Percentiles rank a stretch among this genome's conserved stretches.
Evolutionary conservation across 2,113 vertebrate genomes (phyloP).

Genomic region (Melanostigma gelatinosum): DNA sequence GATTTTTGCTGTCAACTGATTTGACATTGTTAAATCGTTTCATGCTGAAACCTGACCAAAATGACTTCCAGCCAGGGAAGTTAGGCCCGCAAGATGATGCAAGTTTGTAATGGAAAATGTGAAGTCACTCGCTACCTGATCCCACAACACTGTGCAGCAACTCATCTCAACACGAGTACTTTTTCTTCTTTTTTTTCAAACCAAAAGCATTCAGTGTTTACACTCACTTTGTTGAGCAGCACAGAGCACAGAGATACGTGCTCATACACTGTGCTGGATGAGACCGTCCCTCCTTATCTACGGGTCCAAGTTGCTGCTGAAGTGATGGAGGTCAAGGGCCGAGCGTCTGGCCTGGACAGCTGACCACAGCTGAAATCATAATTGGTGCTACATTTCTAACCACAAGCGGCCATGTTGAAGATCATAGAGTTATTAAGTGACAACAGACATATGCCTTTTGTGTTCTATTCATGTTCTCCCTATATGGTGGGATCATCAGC

Average conservation of each 20-base stretch:
- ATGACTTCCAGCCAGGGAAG: conserved; percentile 17
- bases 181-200: background rate
- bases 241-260: background rate
- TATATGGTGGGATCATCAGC: conserved; percentile 12
- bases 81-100: background rate
- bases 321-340: conserved; percentile 29
- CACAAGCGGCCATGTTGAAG: conserved; percentile 7
- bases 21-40: background rate
- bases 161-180: conserved; percentile 3
- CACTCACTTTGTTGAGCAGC: background rate
- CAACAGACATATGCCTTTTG: conserved; percentile 12
- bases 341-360: conserved; percentile 29
- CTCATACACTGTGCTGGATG: background rate
- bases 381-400: conserved; percentile 28
- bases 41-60: background rate
- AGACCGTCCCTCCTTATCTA: conserved; percentile 1
- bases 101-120: conserved; percentile 41
- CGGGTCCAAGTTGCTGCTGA: conserved; percentile 22
- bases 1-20: conserved; percentile 2
- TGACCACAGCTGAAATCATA: conserved; percentile 38
- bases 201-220: background rate
- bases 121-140: conserved; percentile 11
- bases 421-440: conserved; percentile 16
- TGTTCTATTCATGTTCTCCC: conserved; percentile 40
- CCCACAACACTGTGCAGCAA: conserved; percentile 3